Conservation (phyloP, 2,797 vertebrate species). For the Perodicticus potto region DNA sequence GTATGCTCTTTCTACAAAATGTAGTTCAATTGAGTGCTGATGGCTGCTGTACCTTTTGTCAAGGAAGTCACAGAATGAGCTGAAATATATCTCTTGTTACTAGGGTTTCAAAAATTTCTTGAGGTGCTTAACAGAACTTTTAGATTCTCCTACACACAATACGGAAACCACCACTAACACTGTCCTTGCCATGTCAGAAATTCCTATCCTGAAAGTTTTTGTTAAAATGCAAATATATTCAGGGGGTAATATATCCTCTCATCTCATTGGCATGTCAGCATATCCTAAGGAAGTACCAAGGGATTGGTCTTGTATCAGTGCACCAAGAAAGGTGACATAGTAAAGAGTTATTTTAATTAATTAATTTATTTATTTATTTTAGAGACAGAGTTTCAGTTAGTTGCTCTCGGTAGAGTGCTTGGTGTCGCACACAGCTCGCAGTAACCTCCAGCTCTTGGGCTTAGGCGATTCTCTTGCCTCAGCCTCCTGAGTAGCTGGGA, state of each 20-base stretch:
- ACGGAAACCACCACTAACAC: background rate
- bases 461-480: too few species aligned
- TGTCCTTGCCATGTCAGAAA: conserved; percentile 11
- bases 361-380: background rate
- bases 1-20: background rate
- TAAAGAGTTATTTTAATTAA: background rate
- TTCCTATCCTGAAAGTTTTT: background rate
- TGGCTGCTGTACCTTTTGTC: background rate
- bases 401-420: background rate
- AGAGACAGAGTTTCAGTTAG: background rate
- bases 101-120: conserved; percentile 13
- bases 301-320: background rate
- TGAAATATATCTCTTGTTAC: background rate
- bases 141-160: background rate
- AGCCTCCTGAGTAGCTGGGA: too few species aligned
- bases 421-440: too few species aligned
- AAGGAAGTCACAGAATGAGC: background rate
- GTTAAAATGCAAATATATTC: conserved; percentile 5
- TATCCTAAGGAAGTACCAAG: background rate
- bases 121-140: conserved; percentile 8
- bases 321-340: conserved; percentile 8
- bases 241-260: background rate
- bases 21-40: background rate
- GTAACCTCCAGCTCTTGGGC: too few species aligned
- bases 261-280: background rate